Evolutionary conservation across 1,140 invertebrate genomes (phyloP), one percentile per base, ranked within the genome.

Genomic region (Stegodyphus mimosarum): DNA sequence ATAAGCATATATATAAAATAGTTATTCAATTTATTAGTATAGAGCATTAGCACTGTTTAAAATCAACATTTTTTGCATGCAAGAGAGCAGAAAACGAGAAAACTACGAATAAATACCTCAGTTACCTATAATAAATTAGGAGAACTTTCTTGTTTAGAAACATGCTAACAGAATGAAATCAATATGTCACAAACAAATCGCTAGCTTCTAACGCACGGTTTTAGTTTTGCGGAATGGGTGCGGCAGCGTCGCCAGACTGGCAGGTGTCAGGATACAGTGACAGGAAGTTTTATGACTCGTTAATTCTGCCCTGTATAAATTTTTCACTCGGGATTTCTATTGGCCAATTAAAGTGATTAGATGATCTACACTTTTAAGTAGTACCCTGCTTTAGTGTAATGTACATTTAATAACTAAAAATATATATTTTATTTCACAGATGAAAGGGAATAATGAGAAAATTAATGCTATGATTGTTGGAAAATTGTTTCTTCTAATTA

Each of bases 201-300:
- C 9, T 15, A 10, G 9, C 15, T 15, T 15, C 9, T 15, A 60
- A 60, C 5, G 55, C 9, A 15, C 9, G 55, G 5, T 10, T 10
- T 60, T 15, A 60, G 9, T 10, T 9, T 60, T 60, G 55, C 33
- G 33, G 33, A 6, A 13, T 64, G 74, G 74, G 74, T 11, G 74
- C 60, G 74, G 74, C 48, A 18, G 7, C 11, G 17, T 15, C 48
- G 18, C 73, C 48, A 66, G 60, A 76, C 74, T 64, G 74, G 60
- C 74, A 76, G 74, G 74, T 76, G 74, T 76, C 74, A 74, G n/a
- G 17, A 17, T 33, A 33, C 55, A 60, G 55, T 60, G 55, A 10
- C 9, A 60, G 55, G 9, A 60, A 60, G 15, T 60, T 10, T 10
- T 60, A 15, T 60, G 15, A 9, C 15, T 60, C 15, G 15, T 2